Base-by-base conservation (phyloP, 37 sponge, comb jelly and placozoan species). In the Crambe crambe region DNA sequence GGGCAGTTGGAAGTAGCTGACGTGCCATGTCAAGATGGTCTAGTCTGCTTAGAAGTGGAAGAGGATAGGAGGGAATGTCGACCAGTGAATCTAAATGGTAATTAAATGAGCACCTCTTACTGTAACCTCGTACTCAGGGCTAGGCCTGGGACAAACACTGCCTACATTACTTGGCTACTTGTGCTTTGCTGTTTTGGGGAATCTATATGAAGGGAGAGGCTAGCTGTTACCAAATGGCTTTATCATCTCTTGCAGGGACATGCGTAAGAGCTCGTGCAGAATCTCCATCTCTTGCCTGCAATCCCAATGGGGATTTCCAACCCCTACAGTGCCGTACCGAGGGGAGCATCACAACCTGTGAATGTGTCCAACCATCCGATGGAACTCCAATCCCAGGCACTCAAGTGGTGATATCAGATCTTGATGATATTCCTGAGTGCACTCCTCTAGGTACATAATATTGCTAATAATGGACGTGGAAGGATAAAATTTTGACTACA, bases 311-410 rank as follows among this genome's bases (percentile, higher is more conserved):
- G 3, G 23, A 4, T 6, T 78, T 78, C 35, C 17, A 66, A 30
- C 51, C 78, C 1, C 34, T 66, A 2, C 78, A 78, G 35, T 64
- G 66, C 26, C 62, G 20, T n/a, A 73, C 74, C 25, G 66, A 43
- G 29, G 65, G 32, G 3, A 30, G 54, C 22, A 43, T 29, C 1
- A 39, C 65, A 20, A 0, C 43, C 35, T 64, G 66, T 27, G 27
- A 9, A 20, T 78, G 78, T 66, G 78, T 78, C 20, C 67, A 44
- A 3, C 78, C 78, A 12, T 30, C 20, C 2, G 54, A 42, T 64
- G 78, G 78, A 4, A 47, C 51, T 2, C 51, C 54, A 1, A 34
- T 78, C 23, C 36, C 78, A 29, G 78, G 54, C 34, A 78, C 78
- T 27, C 34, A 43, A n/a, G 78, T 62, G 27, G 29, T 43, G 1